A percentile compares a stretch with the other conserved stretches of the same genome.
Conservation (phyloP, 2,113 vertebrate species). For the Alligator mississippiensis region DNA sequence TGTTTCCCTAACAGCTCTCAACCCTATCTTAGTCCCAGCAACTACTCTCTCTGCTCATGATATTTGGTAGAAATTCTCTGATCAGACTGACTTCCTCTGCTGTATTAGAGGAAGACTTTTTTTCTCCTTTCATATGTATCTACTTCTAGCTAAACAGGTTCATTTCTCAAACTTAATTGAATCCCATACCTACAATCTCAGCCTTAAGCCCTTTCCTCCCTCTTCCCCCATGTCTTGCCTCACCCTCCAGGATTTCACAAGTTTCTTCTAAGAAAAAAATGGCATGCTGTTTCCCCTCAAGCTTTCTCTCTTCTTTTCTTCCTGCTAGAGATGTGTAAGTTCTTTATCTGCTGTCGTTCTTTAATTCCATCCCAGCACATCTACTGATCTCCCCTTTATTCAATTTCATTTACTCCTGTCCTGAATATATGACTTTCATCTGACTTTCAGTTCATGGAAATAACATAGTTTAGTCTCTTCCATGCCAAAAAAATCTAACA, state of each 20-base stretch:
- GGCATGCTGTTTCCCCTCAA: neutral
- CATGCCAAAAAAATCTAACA: neutral
- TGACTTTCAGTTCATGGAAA: neutral
- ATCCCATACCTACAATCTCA: neutral
- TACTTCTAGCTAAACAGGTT: neutral
- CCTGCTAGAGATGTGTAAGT: neutral
- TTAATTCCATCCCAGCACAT: neutral
- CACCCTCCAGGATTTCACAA: neutral
- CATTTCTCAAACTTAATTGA: fast-evolving
- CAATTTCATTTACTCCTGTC: neutral
- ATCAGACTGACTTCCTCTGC: slow-evolving; percentile 49
- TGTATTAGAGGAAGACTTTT: neutral
- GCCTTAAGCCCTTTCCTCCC: neutral
- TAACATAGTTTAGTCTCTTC: neutral
- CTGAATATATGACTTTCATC: neutral
- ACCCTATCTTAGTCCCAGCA: slow-evolving; percentile 53
- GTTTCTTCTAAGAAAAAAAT: neutral
- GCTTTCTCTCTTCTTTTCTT: neutral
- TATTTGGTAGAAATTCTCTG: slow-evolving; percentile 60
- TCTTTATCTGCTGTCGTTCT: neutral
- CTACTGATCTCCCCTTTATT: neutral
- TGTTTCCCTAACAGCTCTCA: neutral
- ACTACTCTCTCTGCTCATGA: slow-evolving; percentile 46
- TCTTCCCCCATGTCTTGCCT: neutral
- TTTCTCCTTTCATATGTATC: neutral